Evolutionary conservation across 1,140 invertebrate species (phyloP), one percentile per base, ranked within the genome.

Genomic region (Paramacrobiotus metropolitanus): DNA sequence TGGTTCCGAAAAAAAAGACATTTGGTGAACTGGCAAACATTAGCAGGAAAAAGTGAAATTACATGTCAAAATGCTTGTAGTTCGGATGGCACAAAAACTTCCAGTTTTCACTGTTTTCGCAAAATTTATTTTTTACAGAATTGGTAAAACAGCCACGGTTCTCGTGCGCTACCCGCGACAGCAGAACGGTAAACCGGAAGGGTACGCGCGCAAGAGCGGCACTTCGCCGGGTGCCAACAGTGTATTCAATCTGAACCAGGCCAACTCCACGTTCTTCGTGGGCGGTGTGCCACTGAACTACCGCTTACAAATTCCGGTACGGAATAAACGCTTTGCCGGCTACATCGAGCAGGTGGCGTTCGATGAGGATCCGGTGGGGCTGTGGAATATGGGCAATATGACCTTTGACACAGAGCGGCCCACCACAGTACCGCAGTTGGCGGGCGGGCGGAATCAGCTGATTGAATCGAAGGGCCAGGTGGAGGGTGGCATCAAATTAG

Each of bases 311-410:
- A 71, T 78, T 2, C 77, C 74, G 0, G 75, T 93, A 1, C 78
- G 76, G 4, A 79, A 81, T 48, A 81, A 78, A 2, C 82, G 81
- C 0, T 97, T 91, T 70, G 80, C 83, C 59, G 94, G 94, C 2
- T 78, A 83, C 66, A 85, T 97, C 63, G 91, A 96, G 70, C 87
- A 90, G 60, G 71, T 97, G 0, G 78, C 82, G 59, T 84, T 96
- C 65, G 90, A 90, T 21, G 86, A 89, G 30, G 82, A 81, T 18
- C 83, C 82, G 2, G 80, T 96, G 20, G 91, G 91, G 0, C 76
- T 97, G 20, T 97, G 92, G 92, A 96, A 97, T 55, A 15, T 20
- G 4, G 62, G 61, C 2, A 62, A 61, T 34, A 21, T 24, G 21
- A 34, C 62, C 60, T 60, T 63, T 24, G 62, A 31, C 20, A 24